A percentile compares a stretch with the other conserved stretches of the same genome.
These are phyloP conservation scores for Amphimedon queenslandica DNA, from an alignment of 37 sponge, comb jelly and placozoan genomes.

Conservation along the genomic window DNA sequence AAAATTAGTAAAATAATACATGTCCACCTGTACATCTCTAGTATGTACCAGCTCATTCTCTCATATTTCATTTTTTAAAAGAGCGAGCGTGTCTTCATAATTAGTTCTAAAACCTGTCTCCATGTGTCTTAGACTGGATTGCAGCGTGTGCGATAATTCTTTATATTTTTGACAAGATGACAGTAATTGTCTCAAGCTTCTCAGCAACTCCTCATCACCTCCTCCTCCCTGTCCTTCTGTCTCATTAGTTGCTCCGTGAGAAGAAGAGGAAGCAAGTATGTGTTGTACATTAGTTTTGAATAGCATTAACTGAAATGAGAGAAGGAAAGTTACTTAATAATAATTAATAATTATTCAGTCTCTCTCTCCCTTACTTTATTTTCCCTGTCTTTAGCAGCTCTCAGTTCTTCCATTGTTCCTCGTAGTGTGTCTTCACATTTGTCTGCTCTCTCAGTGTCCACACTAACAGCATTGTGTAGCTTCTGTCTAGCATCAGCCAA, in stretches of 20 bases:
- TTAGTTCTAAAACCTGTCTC: constrained; percentile 56
- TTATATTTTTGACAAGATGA: constrained; percentile 15
- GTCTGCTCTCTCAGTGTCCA: neutral
- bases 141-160: constrained; percentile 21
- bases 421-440: neutral
- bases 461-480: neutral
- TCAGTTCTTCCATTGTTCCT: neutral
- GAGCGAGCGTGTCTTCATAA: constrained; percentile 48
- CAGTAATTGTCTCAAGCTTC: constrained; percentile 27
- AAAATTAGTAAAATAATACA: too few relatives aligned
- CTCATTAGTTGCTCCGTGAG: neutral
- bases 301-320: constrained; percentile 11
- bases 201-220: neutral
- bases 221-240: neutral
- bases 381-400: constrained; percentile 13
- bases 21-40: too few relatives aligned
- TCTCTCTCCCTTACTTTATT: constrained; percentile 2
- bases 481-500: constrained; percentile 41
- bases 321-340: neutral
- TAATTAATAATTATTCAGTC: neutral
- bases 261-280: constrained; percentile 6
- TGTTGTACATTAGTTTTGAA: constrained; percentile 36
- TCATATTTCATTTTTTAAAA: constrained; percentile 28
- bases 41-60: too few relatives aligned
- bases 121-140: constrained; percentile 55